Percentiles rank a stretch among this genome's conserved stretches.
Evolutionary conservation across 2,113 vertebrate species (phyloP).

Genomic region (Pycnonotus jocosus): DNA sequence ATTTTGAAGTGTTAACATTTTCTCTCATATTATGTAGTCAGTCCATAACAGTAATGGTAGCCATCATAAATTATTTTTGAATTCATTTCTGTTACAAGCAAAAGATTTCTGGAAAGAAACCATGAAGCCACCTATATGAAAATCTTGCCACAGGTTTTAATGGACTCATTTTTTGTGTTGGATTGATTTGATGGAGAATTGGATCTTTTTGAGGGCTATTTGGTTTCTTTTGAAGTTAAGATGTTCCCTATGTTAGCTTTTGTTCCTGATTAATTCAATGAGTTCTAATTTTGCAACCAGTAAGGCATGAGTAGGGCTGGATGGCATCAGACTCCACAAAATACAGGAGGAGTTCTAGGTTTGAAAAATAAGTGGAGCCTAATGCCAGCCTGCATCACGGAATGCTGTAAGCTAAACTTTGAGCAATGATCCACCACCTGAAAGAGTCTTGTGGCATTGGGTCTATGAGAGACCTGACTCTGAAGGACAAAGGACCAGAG

Average conservation of each 20-base stretch:
- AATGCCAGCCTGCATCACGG: background rate
- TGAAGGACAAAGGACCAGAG: background rate
- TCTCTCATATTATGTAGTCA: rapidly evolving
- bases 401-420: background rate
- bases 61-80: background rate
- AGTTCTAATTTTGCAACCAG: background rate
- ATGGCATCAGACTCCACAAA: background rate
- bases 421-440: background rate
- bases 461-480: background rate
- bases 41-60: background rate
- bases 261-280: background rate
- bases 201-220: background rate
- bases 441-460: background rate
- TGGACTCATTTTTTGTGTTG: background rate
- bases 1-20: background rate
- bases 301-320: background rate
- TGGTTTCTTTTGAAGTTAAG: background rate
- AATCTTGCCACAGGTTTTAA: background rate
- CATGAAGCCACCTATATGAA: background rate
- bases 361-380: background rate
- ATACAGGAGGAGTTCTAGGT: background rate
- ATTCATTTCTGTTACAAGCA: background rate
- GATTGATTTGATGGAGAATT: background rate
- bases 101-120: background rate
- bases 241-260: background rate